These are phyloP conservation scores for Calcarius lapponicus DNA, from an alignment of 2,797 vertebrate genomes.

Conservation along the genomic window DNA sequence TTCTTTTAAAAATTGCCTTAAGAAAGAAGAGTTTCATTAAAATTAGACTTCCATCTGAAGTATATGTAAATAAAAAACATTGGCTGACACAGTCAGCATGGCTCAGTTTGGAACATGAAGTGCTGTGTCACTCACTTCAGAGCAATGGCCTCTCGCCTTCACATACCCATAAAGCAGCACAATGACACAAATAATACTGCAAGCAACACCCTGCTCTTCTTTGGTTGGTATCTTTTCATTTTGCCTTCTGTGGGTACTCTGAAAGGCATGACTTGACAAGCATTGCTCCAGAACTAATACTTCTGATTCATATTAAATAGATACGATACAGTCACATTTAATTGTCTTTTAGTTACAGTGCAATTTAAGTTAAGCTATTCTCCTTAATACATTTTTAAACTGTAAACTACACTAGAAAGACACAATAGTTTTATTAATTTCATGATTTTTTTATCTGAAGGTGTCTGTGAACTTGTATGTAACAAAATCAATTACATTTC, in stretches of 20 bases:
- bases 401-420: conserved; percentile 1
- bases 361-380: background rate
- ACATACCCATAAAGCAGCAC: background rate
- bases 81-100: conserved; percentile 55
- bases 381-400: background rate
- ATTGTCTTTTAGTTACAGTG: background rate
- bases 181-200: background rate
- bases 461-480: background rate
- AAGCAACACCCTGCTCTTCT: background rate
- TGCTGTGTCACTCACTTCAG: background rate
- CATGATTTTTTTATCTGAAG: background rate
- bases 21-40: background rate
- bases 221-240: background rate
- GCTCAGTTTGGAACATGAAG: conserved; percentile 35
- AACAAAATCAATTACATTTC: background rate
- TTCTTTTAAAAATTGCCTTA: background rate
- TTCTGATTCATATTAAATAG: background rate
- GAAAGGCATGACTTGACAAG: background rate
- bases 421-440: background rate
- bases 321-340: conserved; percentile 13
- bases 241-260: background rate
- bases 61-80: conserved; percentile 12
- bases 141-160: conserved; percentile 13
- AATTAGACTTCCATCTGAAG: conserved; percentile 45
- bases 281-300: conserved; percentile 46